Evolutionary conservation across 2,888 invertebrate species (phyloP), one percentile per base, ranked within the genome.

Genomic region (Idaea aversata): DNA sequence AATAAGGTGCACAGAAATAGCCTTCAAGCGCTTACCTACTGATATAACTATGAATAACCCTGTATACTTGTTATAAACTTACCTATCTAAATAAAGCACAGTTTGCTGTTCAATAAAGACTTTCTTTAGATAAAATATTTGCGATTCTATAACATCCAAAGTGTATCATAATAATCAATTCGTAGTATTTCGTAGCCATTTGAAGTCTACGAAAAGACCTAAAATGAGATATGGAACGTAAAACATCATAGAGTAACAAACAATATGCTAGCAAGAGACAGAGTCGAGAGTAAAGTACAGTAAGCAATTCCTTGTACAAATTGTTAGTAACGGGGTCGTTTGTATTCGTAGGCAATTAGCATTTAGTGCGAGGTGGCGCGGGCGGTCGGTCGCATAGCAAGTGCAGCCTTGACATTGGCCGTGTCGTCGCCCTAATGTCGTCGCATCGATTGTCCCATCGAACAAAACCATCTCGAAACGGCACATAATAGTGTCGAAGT

Each of bases 321-420:
- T 47, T 13, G 47, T 47, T 72, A 69, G 84, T 80, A 82, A 84
- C 82, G 82, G 85, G 80, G 82, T 81, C 81, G 80, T 78, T 74
- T 77, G 75, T 79, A 75, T 78, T 81, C 78, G 78, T 74, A 77
- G 80, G 79, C 81, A 84, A 85, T 85, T 83, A 85, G 85, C 85
- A 85, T 85, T 82, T 83, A 84, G 82, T 81, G 76, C 77, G 72
- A 70, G 71, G 74, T 38, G 67, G 67, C 68, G 65, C 70, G 66
- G 67, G 63, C 69, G 74, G 73, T 74, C 72, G 77, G 79, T 77
- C 86, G 85, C 86, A 85, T 85, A 84, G 80, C 86, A 88, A 91
- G 87, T 89, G 88, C 91, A 91, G 84, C 92, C 92, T 92, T 93
- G 92, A 91, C 92, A 91, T 88, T 92, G 91, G 83, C 83, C 84